These are phyloP conservation scores for Chascanopsetta lugubris DNA, from an alignment of 2,113 vertebrate species.

Conservation along the genomic window DNA sequence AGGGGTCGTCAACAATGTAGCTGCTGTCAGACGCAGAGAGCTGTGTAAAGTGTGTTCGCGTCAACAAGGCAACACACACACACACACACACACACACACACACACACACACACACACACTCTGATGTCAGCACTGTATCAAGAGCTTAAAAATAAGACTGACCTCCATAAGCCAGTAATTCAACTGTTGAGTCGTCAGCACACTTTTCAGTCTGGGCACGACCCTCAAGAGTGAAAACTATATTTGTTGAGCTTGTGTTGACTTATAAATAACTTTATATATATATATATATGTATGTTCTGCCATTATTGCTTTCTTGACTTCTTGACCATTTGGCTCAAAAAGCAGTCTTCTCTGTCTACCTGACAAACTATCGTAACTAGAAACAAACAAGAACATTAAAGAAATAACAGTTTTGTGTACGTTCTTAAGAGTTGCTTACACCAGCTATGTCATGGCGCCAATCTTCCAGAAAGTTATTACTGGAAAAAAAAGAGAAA, in stretches of 20 bases:
- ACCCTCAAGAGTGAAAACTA: not conserved
- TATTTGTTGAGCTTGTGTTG: not conserved
- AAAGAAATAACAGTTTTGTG: no score
- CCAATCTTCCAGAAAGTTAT: no score
- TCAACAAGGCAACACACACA: constrained; percentile 2
- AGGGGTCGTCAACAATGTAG: constrained; percentile 18
- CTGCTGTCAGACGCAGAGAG: constrained; percentile 23
- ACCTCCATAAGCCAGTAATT: not conserved
- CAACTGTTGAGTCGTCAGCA: not conserved
- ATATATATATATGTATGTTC: no score
- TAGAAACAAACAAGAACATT: no score
- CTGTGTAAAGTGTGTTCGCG: constrained; percentile 9
- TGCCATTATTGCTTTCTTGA: not conserved
- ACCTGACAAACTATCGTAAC: no score
- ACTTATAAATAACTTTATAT: no score
- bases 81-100: not conserved
- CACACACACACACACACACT: not conserved
- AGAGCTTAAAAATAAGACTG: constrained; percentile 5
- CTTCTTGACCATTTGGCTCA: not conserved
- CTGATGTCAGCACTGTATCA: constrained; percentile 10
- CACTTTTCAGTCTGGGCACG: not conserved
- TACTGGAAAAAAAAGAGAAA: no score
- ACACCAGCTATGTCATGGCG: no score
- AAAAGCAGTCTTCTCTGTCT: no score
- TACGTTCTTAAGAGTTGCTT: no score